Base-by-base conservation (phyloP, 2,113 vertebrate genomes). In the Chionis minor region DNA sequence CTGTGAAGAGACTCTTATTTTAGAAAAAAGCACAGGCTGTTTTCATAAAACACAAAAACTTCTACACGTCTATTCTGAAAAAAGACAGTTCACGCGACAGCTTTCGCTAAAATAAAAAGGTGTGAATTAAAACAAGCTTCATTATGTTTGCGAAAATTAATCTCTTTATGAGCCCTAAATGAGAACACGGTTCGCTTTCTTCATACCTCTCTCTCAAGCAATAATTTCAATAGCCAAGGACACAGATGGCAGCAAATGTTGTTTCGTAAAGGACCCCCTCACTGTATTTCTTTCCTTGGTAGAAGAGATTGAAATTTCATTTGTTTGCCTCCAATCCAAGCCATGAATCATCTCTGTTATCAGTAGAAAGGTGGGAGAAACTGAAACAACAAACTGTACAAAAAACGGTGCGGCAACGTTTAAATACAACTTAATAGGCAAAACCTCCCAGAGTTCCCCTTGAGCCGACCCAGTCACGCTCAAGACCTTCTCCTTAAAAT, bases 71-170 rank as follows among this genome's bases (percentile, higher is more conserved):
- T 71, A 24, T 73, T 75, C 44, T 91, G 40, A 96, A 95, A 74
- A 54, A 62, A 42, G 69, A 82, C 14, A 19, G 49, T n/a, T 88
- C 70, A 58, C 19, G 54, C 1, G 1, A 92, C 52, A 93, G 65
- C 65, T 89, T 91, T 65, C 3, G 5, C 70, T 49, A 66, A 89
- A 84, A 75, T 17, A 80, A 82, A 93, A 54, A 74, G 38, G 73
- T 89, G 81, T 44, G 42, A 97, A 94, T 89, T 89, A 75, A 82
- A 94, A 24, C 22, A 69, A 15, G 52, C 45, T 79, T 94, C 54
- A 51, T 85, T 78, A 75, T 59, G 16, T 40, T 74, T 47, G 55
- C 45, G 52, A 83, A 93, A 96, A 96, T 92, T 86, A 78, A 94
- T 65, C 27, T 72, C 62, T 90, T 91, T 47, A 51, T 2, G 3